These are phyloP conservation scores for Sebastes hubbsi DNA, from an alignment of 2,797 vertebrate species.

Conservation along the genomic window DNA sequence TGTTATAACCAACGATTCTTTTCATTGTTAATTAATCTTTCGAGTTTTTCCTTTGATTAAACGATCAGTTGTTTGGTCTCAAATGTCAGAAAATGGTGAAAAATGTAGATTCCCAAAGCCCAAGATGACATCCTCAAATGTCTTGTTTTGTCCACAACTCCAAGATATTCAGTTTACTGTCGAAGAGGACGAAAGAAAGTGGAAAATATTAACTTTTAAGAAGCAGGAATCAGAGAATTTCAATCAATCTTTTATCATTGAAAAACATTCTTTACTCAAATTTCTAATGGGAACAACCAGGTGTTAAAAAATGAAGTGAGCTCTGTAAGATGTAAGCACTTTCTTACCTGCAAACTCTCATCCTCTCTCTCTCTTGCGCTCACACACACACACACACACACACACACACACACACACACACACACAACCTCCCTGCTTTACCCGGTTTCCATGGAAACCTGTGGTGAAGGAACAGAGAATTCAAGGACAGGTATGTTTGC, in stretches of 20 bases:
- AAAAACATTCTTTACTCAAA: constrained; percentile 22
- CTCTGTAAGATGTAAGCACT: constrained; percentile 57
- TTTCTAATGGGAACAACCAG: constrained; percentile 53
- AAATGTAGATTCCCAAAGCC: too few relatives aligned
- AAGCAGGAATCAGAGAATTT: too few relatives aligned
- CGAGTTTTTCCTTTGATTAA: too few relatives aligned
- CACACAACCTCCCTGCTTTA: constrained; percentile 63
- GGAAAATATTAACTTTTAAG: too few relatives aligned
- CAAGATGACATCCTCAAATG: too few relatives aligned
- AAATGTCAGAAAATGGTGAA: too few relatives aligned
- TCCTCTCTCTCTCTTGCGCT: constrained; percentile 6
- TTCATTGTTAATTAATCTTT: too few relatives aligned
- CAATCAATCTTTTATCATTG: constrained; percentile 1
- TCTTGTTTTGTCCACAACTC: too few relatives aligned
- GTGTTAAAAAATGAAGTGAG: constrained; percentile 59
- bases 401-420: background rate
- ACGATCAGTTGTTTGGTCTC: too few relatives aligned
- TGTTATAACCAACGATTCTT: background rate
- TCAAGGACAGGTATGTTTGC: constrained; percentile 86
- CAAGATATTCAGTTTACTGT: too few relatives aligned
- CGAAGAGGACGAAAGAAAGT: too few relatives aligned
- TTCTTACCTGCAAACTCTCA: constrained; percentile 58
- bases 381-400: constrained; percentile 22
- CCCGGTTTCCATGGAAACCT: constrained; percentile 84
- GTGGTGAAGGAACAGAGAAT: constrained; percentile 74